Base-by-base conservation (phyloP, 92 coral and sea anemone species). In the Metridium senile region DNA sequence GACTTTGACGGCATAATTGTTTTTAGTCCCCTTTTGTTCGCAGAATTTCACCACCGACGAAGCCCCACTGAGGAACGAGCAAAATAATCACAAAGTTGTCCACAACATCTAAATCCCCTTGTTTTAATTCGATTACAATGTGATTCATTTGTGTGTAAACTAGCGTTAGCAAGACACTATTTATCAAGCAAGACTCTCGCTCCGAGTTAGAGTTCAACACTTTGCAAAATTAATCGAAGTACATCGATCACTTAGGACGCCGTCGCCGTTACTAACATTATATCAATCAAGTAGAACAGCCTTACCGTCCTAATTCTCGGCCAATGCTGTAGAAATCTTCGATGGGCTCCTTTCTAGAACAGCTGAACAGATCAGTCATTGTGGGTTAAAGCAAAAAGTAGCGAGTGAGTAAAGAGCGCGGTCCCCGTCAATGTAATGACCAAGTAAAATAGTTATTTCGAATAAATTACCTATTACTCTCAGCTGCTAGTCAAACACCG, bases 401-500 rank as follows among this genome's bases (percentile, higher is more conserved):
- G 51, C 32, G 9, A 30, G 16, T 35, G 30, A 25, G 53, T 33
- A 23, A 21, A 20, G 0, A 51, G 19, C 52, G 39, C 66, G 53
- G 74, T 62, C 29, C 73, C 64, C 81, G 49, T 32, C 63, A 43
- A 54, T 26, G 27, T 64, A 61, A 66, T 65, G 51, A 53, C 66
- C 56, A 72, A 86, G 77, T 87, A 88, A 77, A 84, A 87, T 65
- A 81, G 81, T 28, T 82, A 89, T 82, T 87, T 84, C 70, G 97
- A 91, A 91, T 91, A 91, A 84, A 88, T 91, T 91, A 91, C 75
- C 87, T 79, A 88, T 91, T 88, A 82, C 86, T 89, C 64, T 75
- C 64, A 58, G 33, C 2, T 29, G 66, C 77, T 56, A 54, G 52
- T 35, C 49, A 79, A 80, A 85, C 77, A 85, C 49, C 68, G 51